Base-by-base conservation (phyloP, 2,113 vertebrate genomes). In the Sitta europaea region DNA sequence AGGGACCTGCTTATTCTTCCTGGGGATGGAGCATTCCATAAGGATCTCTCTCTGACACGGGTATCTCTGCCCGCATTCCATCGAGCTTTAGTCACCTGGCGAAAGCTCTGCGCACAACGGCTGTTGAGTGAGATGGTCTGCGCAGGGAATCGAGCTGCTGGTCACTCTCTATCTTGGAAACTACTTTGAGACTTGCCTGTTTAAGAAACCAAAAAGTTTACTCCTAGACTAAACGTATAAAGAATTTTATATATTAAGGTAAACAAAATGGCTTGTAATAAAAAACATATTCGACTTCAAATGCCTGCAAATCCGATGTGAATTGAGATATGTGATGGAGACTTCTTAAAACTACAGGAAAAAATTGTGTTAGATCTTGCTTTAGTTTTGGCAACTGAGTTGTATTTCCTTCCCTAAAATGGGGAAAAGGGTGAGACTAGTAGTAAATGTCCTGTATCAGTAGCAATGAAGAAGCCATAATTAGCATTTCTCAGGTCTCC, bases 61-160 rank as follows among this genome's bases (percentile, higher is more conserved):
- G 54, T 91, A 62, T 79, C 90, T 87, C 24, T 61, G 70, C 61
- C 80, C 0, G 0, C 81, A 73, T 96, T 96, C 94, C 94, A 73
- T 73, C 40, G 68, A 85, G 81, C 84, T 82, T 67, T 43, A 47
- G 58, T 88, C 85, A 62, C 57, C 75, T 79, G 66, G 62, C 84
- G 91, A 38, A 87, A 36, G 70, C 85, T 75, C 62, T 35, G 36
- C 23, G 77, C 58, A 62, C 73, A 87, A 54, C 79, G 74, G 29
- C 31, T 87, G 70, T 31, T 91, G 94, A 95, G 81, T 90, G 90
- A 95, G 81, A 24, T 58, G 71, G 66, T 53, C 77, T 61, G 66
- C 73, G 21, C 31, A 33, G 53, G 57, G 68, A 63, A 51, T 57
- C 53, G 33, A 40, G 20, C 68, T 76, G 36, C 62, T 88, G 47